Conservation (phyloP, 2,888 invertebrate genomes). For the Lasioglossum pauxillum region DNA sequence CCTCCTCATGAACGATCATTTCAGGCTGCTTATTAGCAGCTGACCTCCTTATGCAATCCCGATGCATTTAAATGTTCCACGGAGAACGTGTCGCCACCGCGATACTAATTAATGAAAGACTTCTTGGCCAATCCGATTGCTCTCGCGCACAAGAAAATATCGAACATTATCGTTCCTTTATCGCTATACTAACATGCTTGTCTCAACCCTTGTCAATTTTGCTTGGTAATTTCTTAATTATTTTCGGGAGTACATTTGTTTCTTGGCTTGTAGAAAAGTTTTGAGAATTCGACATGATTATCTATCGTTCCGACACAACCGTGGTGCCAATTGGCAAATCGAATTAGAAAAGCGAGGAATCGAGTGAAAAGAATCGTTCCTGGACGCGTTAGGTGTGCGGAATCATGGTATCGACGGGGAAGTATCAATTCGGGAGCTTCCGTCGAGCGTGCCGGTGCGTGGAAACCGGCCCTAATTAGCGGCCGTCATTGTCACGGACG, state of each 20-base stretch:
- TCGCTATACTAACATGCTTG: background rate
- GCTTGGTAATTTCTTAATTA: too few relatives aligned
- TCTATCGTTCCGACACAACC: too few relatives aligned
- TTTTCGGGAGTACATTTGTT: too few relatives aligned
- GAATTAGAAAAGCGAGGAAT: background rate
- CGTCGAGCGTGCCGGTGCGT: constrained; percentile 1
- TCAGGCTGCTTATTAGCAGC: constrained; percentile 39
- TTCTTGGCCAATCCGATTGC: background rate
- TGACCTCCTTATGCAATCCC: constrained; percentile 13
- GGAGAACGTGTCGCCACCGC: background rate
- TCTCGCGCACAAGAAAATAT: background rate
- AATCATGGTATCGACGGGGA: background rate
- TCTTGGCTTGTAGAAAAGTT: too few relatives aligned
- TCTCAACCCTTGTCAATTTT: background rate
- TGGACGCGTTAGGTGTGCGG: background rate
- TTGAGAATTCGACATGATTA: too few relatives aligned
- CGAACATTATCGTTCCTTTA: background rate
- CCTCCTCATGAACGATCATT: constrained; percentile 48
- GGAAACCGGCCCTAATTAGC: constrained; percentile 35
- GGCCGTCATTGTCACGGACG: constrained; percentile 34
- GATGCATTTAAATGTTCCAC: constrained; percentile 2
- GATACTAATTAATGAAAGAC: background rate
- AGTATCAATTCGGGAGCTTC: background rate
- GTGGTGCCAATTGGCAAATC: too few relatives aligned
- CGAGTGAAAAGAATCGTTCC: background rate